A percentile compares a stretch with the other conserved stretches of the same genome.
phyloP scores from a whole-genome alignment of 2,797 vertebrate genomes.

The Tarsius wallacei region DNA sequence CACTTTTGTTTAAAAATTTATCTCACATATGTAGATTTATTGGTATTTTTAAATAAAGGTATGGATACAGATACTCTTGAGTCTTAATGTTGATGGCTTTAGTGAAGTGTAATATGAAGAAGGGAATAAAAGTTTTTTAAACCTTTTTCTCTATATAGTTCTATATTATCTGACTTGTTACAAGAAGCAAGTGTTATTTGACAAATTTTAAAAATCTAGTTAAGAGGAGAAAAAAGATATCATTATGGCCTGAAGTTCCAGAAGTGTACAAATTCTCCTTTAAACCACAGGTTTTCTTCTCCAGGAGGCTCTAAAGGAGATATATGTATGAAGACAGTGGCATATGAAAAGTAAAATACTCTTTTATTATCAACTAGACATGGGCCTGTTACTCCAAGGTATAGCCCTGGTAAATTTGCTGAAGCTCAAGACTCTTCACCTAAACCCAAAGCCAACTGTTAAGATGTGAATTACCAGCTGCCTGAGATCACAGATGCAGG shows the following conservation, averaged over 20 bases:
- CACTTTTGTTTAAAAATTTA: slow-evolving; percentile 9
- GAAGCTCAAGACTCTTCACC: slow-evolving; percentile 1
- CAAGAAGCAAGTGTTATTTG: neutral
- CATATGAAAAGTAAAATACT: neutral
- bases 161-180: slow-evolving; percentile 9
- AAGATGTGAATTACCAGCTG: slow-evolving; percentile 34
- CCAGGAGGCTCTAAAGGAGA: neutral
- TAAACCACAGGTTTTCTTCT: neutral
- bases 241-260: neutral
- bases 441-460: neutral
- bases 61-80: neutral
- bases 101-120: neutral
- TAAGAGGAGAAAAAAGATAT: neutral
- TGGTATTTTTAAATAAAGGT: neutral
- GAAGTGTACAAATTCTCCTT: neutral
- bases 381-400: neutral
- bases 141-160: neutral
- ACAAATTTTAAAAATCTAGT: neutral
- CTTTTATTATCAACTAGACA: neutral
- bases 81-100: neutral
- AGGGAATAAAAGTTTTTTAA: neutral
- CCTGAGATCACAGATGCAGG: slow-evolving; percentile 18
- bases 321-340: neutral
- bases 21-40: neutral
- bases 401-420: neutral